Evolutionary conservation across 2,113 vertebrate species (phyloP).

Genomic region (Apus apus): DNA sequence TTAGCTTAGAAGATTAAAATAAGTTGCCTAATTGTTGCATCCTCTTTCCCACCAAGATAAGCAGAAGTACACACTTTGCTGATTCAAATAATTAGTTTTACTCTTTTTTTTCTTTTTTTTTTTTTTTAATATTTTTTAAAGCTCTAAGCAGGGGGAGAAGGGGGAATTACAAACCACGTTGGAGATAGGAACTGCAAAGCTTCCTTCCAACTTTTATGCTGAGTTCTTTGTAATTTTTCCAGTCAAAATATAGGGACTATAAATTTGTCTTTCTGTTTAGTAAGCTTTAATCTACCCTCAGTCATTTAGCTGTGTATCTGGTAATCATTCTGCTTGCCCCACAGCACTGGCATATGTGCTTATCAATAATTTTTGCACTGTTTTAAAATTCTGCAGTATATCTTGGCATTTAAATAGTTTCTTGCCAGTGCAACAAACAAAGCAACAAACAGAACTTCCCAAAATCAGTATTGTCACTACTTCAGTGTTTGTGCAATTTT

Average conservation of each 20-base stretch:
- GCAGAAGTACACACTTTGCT: not conserved
- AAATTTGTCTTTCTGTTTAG: too few species aligned
- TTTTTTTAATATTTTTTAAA: not conserved
- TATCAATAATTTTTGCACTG: not conserved
- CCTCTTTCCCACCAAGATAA: not conserved
- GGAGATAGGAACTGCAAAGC: not conserved
- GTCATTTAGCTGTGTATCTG: not conserved
- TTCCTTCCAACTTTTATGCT: not conserved
- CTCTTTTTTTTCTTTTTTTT: not conserved
- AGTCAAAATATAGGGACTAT: not conserved
- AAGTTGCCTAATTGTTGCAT: not conserved
- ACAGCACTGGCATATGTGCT: not conserved
- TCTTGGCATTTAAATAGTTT: not conserved
- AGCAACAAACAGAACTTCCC: not conserved
- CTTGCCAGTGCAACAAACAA: not conserved
- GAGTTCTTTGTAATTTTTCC: not conserved
- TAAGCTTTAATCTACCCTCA: not conserved
- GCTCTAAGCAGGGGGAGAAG: too few species aligned
- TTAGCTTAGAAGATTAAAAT: slow-evolving; percentile 4
- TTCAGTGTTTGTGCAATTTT: not conserved
- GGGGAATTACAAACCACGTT: not conserved
- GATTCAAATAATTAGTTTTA: not conserved
- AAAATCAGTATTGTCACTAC: not conserved
- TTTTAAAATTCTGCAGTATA: not conserved
- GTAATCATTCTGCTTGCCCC: not conserved